Percentiles rank a stretch among this genome's conserved stretches.
phyloP scores from a whole-genome alignment of 2,797 vertebrate species.

The Cercopithecus mitis region DNA sequence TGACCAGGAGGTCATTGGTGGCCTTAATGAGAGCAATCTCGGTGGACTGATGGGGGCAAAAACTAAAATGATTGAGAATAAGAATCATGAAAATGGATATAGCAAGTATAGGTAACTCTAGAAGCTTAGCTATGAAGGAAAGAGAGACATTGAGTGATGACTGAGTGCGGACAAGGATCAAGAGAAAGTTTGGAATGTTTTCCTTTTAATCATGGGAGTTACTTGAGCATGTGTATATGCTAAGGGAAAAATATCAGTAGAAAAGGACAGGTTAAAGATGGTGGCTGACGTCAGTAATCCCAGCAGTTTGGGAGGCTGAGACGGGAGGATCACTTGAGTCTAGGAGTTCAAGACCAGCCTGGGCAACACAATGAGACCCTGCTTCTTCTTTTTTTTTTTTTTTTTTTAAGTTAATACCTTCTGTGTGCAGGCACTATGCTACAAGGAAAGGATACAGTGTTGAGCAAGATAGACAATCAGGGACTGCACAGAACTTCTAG shows the following conservation, averaged over 20 bases:
- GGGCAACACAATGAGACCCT: too few relatives aligned
- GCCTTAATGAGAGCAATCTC: not conserved
- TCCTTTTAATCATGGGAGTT: not conserved
- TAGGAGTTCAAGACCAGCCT: too few relatives aligned
- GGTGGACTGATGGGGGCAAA: not conserved
- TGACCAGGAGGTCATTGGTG: not conserved
- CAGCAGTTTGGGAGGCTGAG: too few relatives aligned
- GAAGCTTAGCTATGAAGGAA: not conserved
- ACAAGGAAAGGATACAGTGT: not conserved
- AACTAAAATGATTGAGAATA: not conserved
- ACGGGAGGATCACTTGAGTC: too few relatives aligned
- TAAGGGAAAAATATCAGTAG: not conserved
- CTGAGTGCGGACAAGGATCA: not conserved
- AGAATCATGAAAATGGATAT: not conserved
- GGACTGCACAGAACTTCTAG: not conserved
- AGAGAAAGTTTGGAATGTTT: not conserved
- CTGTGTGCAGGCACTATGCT: not conserved
- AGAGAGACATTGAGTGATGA: not conserved
- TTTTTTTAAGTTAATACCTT: not conserved
- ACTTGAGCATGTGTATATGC: not conserved
- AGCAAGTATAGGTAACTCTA: not conserved
- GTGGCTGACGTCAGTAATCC: too few relatives aligned
- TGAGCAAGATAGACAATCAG: not conserved
- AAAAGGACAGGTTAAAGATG: not conserved
- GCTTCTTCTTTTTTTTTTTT: too few relatives aligned